A percentile compares a stretch with the other conserved stretches of the same genome.
Conservation (phyloP, 2,888 invertebrate genomes). For the Drosophila eohydei region DNA sequence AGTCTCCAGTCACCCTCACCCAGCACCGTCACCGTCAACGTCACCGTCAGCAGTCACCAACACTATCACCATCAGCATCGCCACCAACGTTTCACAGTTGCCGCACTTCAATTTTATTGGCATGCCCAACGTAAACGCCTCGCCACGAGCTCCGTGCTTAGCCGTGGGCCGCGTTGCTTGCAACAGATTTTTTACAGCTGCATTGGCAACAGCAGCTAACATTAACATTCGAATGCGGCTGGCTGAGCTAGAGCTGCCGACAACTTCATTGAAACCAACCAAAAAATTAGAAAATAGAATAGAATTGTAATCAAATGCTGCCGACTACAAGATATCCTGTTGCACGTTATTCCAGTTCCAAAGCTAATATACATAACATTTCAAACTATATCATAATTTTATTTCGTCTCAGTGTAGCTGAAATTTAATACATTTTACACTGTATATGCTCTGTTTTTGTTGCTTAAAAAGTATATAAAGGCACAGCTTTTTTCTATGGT, state of each 20-base stretch:
- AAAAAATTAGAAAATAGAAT: background rate
- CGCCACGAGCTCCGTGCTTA: conserved; percentile 4
- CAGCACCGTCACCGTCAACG: conserved; percentile 12
- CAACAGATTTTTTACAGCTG: conserved; percentile 78
- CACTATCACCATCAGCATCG: conserved; percentile 4
- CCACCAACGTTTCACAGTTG: conserved; percentile 29
- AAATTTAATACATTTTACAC: background rate
- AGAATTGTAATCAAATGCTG: rapidly evolving
- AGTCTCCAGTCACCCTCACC: conserved; percentile 14
- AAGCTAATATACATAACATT: background rate
- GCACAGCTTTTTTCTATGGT: conserved; percentile 46
- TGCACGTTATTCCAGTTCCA: background rate
- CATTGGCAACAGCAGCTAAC: conserved; percentile 53
- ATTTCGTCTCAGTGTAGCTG: background rate
- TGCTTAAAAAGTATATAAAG: conserved; percentile 2
- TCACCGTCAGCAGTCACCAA: conserved; percentile 13
- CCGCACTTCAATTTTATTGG: conserved; percentile 77
- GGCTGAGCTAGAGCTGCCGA: conserved; percentile 18
- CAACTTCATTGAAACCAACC: conserved; percentile 11
- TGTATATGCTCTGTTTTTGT: background rate
- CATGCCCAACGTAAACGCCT: conserved; percentile 53
- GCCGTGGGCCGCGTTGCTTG: conserved; percentile 26
- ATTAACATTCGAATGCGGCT: conserved; percentile 58
- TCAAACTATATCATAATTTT: background rate
- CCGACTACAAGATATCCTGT: conserved; percentile 10